phyloP scores from a whole-genome alignment of 2,888 invertebrate genomes.

The Notodromas monacha region DNA sequence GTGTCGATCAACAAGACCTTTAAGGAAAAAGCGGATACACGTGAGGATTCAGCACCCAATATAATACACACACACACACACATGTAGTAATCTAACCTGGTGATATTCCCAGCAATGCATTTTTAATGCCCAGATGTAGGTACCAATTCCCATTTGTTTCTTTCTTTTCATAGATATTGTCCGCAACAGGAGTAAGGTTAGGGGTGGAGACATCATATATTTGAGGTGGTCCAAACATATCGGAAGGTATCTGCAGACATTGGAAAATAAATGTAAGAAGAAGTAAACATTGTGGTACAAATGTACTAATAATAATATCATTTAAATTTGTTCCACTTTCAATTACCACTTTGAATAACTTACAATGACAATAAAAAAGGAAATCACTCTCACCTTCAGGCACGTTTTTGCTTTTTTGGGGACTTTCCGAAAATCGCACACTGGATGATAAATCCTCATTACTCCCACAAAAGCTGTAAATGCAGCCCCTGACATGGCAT shows the following conservation, averaged over 20 bases:
- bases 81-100: background rate
- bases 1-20: background rate
- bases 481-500: too few relatives aligned
- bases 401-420: too few relatives aligned
- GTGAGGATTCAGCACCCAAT: background rate
- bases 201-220: background rate
- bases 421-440: too few relatives aligned
- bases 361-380: too few relatives aligned
- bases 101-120: background rate
- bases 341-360: too few relatives aligned
- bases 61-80: too few relatives aligned
- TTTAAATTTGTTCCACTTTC: too few relatives aligned
- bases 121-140: background rate
- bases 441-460: too few relatives aligned
- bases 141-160: conserved; percentile 1
- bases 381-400: too few relatives aligned
- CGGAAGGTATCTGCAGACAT: background rate
- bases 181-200: background rate
- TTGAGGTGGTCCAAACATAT: background rate
- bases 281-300: too few relatives aligned
- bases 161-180: background rate
- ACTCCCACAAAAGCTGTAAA: too few relatives aligned
- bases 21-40: background rate
- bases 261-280: background rate
- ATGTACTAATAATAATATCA: too few relatives aligned